Evolutionary conservation across 1,140 invertebrate species (phyloP), one percentile per base, ranked within the genome.

Genomic region (Euglossa dilemma): DNA sequence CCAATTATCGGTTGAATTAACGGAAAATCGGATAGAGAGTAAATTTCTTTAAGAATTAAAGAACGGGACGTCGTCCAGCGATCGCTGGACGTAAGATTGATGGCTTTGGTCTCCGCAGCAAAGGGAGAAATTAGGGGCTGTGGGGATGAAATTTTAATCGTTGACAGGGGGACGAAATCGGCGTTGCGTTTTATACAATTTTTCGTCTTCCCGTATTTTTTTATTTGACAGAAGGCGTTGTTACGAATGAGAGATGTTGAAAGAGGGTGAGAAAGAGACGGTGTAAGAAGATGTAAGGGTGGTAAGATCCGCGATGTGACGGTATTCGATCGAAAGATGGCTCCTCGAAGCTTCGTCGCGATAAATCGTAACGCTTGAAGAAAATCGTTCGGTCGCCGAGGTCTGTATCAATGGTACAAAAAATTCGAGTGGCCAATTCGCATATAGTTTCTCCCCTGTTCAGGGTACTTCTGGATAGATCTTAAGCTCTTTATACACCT

Each of bases 401-500:
- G 20, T 54, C 18, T 20, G 20, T 12, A 23, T 80, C 43, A 43
- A 57, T 50, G 52, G 63, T 59, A 76, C 50, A 66, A 82, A 66
- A 82, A 82, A 76, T 59, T 59, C 72, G n/a, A 67, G 63, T 52
- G 73, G 73, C 80, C 80, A 82, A 57, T 54, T 61, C n/a, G 47
- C 54, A 45, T 74, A 74, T 74, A 74, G 47, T 63, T 80, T 80
- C 16, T 25, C 28, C 28, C 72, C 20, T 50, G 11, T 70, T 52
- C 50, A 25, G 16, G 57, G 59, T 56, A 76, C 23, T 57, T 82
- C 43, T 66, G 50, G 56, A 57, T 76, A 76, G 63, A 23, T 57
- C n/a, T 81, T 81, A 76, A 75, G 59, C 71, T 81, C 36, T 74
- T 81, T 80, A 56, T 64, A 80, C 47, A 63, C 57, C 50, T 47